Conservation (phyloP, 2,797 vertebrate genomes). For the Coilia nasus region DNA sequence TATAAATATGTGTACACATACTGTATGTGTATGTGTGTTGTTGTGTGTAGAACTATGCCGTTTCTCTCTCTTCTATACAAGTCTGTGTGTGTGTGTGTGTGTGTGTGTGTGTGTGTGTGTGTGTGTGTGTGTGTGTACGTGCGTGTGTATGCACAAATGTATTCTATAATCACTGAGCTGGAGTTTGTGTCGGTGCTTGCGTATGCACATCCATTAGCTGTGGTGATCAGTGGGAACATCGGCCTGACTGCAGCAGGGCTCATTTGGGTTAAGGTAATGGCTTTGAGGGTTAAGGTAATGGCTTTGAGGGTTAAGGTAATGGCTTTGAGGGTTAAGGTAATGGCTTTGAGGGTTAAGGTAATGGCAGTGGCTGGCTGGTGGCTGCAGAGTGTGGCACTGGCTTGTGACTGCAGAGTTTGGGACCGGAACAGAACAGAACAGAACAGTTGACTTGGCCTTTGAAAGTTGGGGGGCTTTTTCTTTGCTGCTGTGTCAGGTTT, state of each 20-base stretch:
- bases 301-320: neutral
- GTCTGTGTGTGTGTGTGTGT: neutral
- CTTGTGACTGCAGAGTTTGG: neutral
- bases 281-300: no score
- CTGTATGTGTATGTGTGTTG: constrained; percentile 33
- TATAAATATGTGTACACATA: no score
- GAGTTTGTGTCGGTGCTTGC: neutral
- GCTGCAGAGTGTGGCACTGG: neutral
- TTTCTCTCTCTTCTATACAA: no score
- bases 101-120: neutral
- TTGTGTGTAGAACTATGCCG: neutral
- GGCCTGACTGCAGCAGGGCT: neutral
- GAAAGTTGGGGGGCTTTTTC: constrained; percentile 58
- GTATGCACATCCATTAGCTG: neutral
- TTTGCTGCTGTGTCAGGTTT: constrained; percentile 10
- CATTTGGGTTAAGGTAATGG: constrained; percentile 7
- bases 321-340: neutral
- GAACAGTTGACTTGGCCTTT: constrained; percentile 32
- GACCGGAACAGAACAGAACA: neutral
- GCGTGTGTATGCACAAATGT: neutral
- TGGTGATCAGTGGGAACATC: neutral
- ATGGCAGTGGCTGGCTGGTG: neutral
- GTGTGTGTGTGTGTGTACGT: neutral
- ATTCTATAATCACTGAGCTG: no score
- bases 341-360: neutral